Base-by-base conservation (phyloP, 2,797 vertebrate genomes). In the Babyrousa celebensis region DNA sequence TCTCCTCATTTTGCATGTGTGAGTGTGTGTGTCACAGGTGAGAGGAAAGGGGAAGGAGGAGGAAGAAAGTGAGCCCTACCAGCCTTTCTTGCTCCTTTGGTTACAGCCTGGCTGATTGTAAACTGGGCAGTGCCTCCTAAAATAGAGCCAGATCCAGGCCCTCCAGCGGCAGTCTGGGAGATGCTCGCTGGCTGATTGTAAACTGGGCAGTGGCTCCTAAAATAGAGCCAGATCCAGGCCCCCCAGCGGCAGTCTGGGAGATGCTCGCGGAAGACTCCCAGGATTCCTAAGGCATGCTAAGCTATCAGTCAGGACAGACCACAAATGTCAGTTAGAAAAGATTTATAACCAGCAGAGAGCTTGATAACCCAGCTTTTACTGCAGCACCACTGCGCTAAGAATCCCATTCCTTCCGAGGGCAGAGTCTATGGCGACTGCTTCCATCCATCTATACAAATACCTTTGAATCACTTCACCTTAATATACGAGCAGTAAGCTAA, bases 311-410 rank as follows among this genome's bases (percentile, higher is more conserved):
- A 89, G 70, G 32, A 72, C 6, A 29, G 36, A 68, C 78, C 52
- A n/a, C 67, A 56, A 58, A 27, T 17, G 6, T 83, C 82, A 27
- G 25, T 52, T 79, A 70, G 72, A 85, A 72, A 86, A 74, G 78
- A 74, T 52, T 62, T 52, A n/a, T 18, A 18, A 36, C 82, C 74
- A 70, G 3, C 78, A 54, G 75, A 63, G 74, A 63, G 85, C 43
- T 48, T 29, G 52, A 67, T 27, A 62, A 84, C 54, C 27, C 86
- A 82, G 79, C 62, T 70, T 74, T 48, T 27, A 58, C 85, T n/a
- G 21, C 52, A 43, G 65, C 62, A 1, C 65, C 0, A 0, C 3
- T 18, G 5, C n/a, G 16, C 56, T 40, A n/a, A 58, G 74, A 85
- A 14, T 2, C 9, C 6, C 1, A 0, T 86, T 23, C 32, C 20